A percentile compares a stretch with the other conserved stretches of the same genome.
Conservation (phyloP, 2,888 invertebrate genomes). For the Operophtera brumata region DNA sequence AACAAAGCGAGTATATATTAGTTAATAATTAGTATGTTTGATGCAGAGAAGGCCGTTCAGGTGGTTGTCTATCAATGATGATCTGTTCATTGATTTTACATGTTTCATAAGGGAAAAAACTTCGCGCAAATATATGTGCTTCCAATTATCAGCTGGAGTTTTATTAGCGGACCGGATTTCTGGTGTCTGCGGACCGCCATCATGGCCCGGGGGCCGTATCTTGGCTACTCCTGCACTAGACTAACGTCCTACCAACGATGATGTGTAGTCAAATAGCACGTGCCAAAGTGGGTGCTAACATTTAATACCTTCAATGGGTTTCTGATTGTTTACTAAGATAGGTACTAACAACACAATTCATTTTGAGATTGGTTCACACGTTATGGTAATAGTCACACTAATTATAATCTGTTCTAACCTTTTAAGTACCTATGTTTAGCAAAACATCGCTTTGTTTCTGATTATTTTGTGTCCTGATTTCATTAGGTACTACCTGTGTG, state of each 20-base stretch:
- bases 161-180: too few species aligned
- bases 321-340: slow-evolving; percentile 36
- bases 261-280: slow-evolving; percentile 36
- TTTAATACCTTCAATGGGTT: slow-evolving; percentile 40
- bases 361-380: slow-evolving; percentile 48
- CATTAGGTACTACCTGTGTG: background rate
- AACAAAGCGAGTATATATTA: too few species aligned
- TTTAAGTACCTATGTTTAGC: slow-evolving; percentile 35
- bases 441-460: slow-evolving; percentile 21
- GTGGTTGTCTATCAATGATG: too few species aligned
- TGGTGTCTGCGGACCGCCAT: too few species aligned
- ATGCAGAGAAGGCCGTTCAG: too few species aligned
- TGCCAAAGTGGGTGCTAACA: slow-evolving; percentile 31
- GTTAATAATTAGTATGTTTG: too few species aligned
- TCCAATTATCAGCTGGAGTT: too few species aligned
- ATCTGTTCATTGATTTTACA: too few species aligned
- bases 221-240: too few species aligned
- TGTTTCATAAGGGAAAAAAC: too few species aligned
- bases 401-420: slow-evolving; percentile 45
- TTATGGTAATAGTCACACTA: slow-evolving; percentile 53
- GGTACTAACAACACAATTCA: slow-evolving; percentile 25
- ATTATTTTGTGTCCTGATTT: slow-evolving; percentile 4
- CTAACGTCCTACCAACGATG: background rate
- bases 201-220: too few species aligned
- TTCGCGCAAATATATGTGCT: too few species aligned